Evolutionary conservation across 2,113 vertebrate species (phyloP).

Genomic region (Echinops telfairi): DNA sequence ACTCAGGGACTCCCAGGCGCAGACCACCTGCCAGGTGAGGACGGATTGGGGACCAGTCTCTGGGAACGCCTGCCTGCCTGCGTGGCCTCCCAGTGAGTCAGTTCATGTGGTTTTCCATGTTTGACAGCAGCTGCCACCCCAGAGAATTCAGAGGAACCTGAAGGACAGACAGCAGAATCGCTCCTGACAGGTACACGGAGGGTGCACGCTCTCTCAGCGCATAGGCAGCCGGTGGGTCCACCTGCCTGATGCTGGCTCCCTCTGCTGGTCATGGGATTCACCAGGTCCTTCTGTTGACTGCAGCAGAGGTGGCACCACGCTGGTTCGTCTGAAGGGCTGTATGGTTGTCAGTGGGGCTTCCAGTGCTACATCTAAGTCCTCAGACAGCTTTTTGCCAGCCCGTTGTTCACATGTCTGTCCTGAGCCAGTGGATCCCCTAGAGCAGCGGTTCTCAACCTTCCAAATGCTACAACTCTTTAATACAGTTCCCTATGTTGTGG

Average conservation of each 20-base stretch:
- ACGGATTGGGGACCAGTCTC: too few relatives aligned
- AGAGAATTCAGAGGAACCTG: background rate
- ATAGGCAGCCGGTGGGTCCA: background rate
- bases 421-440: too few relatives aligned
- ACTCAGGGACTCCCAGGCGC: conserved; percentile 74
- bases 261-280: background rate
- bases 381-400: too few relatives aligned
- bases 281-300: background rate
- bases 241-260: background rate
- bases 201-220: too few relatives aligned
- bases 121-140: conserved; percentile 41
- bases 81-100: background rate
- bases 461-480: too few relatives aligned
- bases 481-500: too few relatives aligned
- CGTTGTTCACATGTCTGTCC: too few relatives aligned
- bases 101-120: background rate
- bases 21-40: background rate
- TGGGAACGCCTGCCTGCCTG: too few relatives aligned
- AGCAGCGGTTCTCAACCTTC: too few relatives aligned
- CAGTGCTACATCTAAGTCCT: too few relatives aligned
- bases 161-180: conserved; percentile 35
- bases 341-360: background rate
- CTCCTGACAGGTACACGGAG: background rate
- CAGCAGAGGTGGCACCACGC: background rate
- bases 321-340: background rate